Conservation (phyloP, 92 coral and sea anemone species). For the Porites cylindrica region DNA sequence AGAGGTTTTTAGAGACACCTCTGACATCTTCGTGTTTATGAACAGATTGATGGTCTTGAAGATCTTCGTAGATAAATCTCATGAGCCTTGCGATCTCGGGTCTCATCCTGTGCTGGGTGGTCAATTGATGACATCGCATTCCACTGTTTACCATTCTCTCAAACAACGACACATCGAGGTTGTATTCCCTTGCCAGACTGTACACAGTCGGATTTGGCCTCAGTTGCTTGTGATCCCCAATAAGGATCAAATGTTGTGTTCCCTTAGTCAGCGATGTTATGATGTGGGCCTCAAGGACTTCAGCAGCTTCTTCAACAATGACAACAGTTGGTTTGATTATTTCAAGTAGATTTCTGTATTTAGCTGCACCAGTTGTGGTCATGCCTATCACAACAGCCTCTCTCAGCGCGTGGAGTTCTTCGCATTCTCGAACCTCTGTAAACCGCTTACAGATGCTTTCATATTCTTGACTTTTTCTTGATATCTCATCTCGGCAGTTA, state of each 20-base stretch:
- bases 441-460: conserved; percentile 69
- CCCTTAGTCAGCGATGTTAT: conserved; percentile 82
- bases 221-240: conserved; percentile 94
- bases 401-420: conserved; percentile 72
- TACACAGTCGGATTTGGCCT: conserved; percentile 90
- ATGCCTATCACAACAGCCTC: conserved; percentile 88
- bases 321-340: conserved; percentile 82
- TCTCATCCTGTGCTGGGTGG: conserved; percentile 93
- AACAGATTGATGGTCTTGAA: conserved; percentile 76
- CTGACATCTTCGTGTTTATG: conserved; percentile 50
- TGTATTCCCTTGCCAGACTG: conserved; percentile 72
- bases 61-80: conserved; percentile 76
- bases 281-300: conserved; percentile 93
- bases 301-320: conserved; percentile 96
- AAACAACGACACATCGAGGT: conserved; percentile 84
- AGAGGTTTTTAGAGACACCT: conserved; percentile 75
- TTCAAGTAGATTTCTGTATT: conserved; percentile 74
- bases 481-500: conserved; percentile 49
- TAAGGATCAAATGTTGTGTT: conserved; percentile 85
- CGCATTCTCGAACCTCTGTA: conserved; percentile 66
- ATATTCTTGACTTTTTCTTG: conserved; percentile 38
- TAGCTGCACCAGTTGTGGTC: conserved; percentile 97
- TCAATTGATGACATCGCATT: conserved; percentile 75
- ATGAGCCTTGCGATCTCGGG: conserved; percentile 85
- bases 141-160: conserved; percentile 93